Percentiles rank a stretch among this genome's conserved stretches.
Conservation (phyloP, 2,113 vertebrate genomes). For the Nannobrachium achirus region DNA sequence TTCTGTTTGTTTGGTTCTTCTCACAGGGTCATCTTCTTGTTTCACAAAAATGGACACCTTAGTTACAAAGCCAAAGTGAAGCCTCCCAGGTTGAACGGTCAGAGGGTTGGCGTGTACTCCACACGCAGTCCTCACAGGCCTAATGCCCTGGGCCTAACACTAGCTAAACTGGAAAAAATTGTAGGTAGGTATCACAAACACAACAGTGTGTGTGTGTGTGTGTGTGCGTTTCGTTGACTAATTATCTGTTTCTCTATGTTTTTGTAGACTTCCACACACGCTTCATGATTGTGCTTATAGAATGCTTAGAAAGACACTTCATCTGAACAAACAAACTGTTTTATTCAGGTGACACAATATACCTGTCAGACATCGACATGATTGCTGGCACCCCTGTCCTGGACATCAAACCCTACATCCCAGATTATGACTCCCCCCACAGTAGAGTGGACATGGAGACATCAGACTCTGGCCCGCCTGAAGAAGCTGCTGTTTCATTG, state of each 20-base stretch:
- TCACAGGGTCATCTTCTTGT: slow-evolving; percentile 88
- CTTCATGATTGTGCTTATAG: too few relatives aligned
- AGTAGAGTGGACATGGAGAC: slow-evolving; percentile 21
- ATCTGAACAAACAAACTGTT: background rate
- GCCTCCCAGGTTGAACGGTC: slow-evolving; percentile 86
- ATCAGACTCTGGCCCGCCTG: slow-evolving; percentile 9
- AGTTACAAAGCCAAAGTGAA: slow-evolving; percentile 89
- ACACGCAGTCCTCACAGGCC: slow-evolving; percentile 90
- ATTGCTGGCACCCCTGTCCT: slow-evolving; percentile 88
- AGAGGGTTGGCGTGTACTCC: slow-evolving; percentile 86
- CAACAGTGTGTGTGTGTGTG: background rate
- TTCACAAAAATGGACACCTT: slow-evolving; percentile 89
- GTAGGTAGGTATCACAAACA: slow-evolving; percentile 74
- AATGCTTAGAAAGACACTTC: too few relatives aligned
- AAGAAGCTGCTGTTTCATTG: background rate
- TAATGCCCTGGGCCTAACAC: slow-evolving; percentile 86
- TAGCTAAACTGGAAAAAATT: slow-evolving; percentile 84
- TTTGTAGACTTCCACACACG: too few relatives aligned
- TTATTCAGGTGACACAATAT: slow-evolving; percentile 81
- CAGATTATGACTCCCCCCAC: slow-evolving; percentile 86
- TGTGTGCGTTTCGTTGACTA: background rate
- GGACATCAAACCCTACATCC: slow-evolving; percentile 91
- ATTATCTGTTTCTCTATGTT: too few relatives aligned
- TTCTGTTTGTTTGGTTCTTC: slow-evolving; percentile 7
- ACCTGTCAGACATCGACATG: slow-evolving; percentile 89